Base-by-base conservation (phyloP, 2,797 vertebrate genomes). In the Pelobates cultripes region DNA sequence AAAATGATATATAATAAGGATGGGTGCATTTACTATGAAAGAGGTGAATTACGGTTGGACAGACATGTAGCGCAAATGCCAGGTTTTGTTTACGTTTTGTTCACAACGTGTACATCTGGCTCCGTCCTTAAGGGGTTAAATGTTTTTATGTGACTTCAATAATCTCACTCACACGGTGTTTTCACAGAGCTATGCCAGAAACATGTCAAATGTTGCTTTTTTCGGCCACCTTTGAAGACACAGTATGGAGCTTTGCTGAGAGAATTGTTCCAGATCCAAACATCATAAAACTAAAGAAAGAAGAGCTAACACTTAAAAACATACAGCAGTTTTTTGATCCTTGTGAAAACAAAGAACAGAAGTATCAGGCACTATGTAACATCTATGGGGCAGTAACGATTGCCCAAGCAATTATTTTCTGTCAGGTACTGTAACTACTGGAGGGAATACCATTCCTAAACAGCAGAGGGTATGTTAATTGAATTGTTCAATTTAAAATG, bases 201-300 rank as follows among this genome's bases (percentile, higher is more conserved):
- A 69, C 12, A 43, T 95, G 94, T 79, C 94, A 95, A 79, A 90
- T 94, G 91, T 89, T 95, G 9, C 89, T 95, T 1, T 95, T 95
- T 73, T 95, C 93, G 0, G 93, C 94, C 2, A 95, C 94, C 9
- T 95, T 92, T 80, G 92, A 89, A 81, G 91, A 92, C 0, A 84
- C 81, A 0, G 92, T 94, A 17, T 89, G 91, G 78, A 81, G 68
- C 0, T 95, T 95, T 43, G 93, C 93, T 0, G 47, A 82, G 71
- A 85, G 78, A 0, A 91, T 94, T 41, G 44, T 94, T 17, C 87
- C 89, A 0, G 87, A 91, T 53, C 89, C 93, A 44, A 90, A 92
- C 0, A 81, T 94, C 0, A 94, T 95, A 41, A 93, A 91, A 81
- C 86, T 95, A 42, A 89, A 91, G 0, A 90, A 89, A 76, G 93